phyloP scores from a whole-genome alignment of 2,888 invertebrate species.

The Calameuta idolon region DNA sequence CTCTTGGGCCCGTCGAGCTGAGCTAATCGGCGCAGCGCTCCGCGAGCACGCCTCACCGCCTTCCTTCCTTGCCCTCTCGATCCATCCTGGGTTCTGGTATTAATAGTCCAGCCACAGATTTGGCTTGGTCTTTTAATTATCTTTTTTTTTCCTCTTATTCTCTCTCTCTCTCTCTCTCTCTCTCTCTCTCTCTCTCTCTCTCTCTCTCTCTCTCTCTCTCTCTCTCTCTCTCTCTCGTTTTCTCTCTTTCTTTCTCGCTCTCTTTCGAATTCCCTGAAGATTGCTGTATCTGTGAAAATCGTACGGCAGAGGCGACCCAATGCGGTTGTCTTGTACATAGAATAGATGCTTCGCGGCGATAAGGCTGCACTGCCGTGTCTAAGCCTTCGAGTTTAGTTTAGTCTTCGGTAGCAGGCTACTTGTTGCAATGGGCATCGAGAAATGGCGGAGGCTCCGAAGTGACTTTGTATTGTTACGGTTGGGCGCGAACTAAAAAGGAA shows the following conservation, averaged over 20 bases:
- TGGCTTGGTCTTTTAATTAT: background rate
- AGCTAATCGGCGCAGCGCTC: conserved; percentile 54
- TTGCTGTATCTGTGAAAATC: background rate
- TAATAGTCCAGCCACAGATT: conserved; percentile 36
- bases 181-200: background rate
- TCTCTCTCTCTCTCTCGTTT: background rate
- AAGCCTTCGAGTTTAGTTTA: background rate
- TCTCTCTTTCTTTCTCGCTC: background rate
- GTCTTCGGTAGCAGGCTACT: background rate
- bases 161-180: background rate
- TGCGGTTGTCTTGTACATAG: background rate
- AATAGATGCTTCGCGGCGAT: background rate
- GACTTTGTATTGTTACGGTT: background rate
- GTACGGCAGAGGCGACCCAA: background rate
- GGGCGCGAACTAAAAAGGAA: background rate
- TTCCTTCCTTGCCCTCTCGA: background rate
- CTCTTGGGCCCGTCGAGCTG: conserved; percentile 34
- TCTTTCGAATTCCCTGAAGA: background rate
- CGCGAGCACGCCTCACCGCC: conserved; percentile 49
- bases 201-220: background rate
- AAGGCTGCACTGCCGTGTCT: background rate
- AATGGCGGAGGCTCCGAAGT: background rate
- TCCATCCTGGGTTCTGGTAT: conserved; percentile 30
- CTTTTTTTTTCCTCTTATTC: conserved; percentile 12
- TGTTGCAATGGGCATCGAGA: background rate